These are phyloP conservation scores for Stichodactyla mertensii DNA, from an alignment of 64 coral and sea anemone species.

Conservation along the genomic window DNA sequence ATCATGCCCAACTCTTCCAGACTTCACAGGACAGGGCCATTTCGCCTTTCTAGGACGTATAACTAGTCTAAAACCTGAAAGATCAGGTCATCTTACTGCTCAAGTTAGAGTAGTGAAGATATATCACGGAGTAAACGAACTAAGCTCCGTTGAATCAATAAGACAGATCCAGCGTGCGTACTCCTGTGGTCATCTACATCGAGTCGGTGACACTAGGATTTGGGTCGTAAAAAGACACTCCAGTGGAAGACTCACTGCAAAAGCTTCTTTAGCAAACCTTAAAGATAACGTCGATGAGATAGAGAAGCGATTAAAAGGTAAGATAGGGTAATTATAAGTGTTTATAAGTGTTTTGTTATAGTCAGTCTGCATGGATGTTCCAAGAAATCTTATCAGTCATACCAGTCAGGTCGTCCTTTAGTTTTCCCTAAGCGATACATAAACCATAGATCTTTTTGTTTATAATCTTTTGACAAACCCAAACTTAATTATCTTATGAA, in stretches of 20 bases:
- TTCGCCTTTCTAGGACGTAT: slow-evolving; percentile 59
- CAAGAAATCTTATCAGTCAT: neutral
- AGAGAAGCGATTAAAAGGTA: slow-evolving; percentile 46
- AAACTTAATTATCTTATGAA: neutral
- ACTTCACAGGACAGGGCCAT: slow-evolving; percentile 39
- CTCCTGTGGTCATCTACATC: slow-evolving; percentile 64
- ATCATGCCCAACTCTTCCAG: slow-evolving; percentile 43
- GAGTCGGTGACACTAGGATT: slow-evolving; percentile 50
- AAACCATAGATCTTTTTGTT: neutral
- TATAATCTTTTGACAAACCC: neutral
- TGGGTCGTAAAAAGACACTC: slow-evolving; percentile 74
- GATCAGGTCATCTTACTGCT: slow-evolving; percentile 29
- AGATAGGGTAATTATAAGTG: neutral
- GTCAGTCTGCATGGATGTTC: neutral
- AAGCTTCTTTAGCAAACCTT: slow-evolving; percentile 52
- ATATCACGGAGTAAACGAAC: slow-evolving; percentile 31
- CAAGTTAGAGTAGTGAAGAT: slow-evolving; percentile 49
- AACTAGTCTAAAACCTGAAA: slow-evolving; percentile 30
- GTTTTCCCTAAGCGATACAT: neutral
- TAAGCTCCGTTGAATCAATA: slow-evolving; percentile 28
- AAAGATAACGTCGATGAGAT: slow-evolving; percentile 34
- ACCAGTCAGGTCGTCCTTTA: neutral
- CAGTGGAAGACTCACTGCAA: slow-evolving; percentile 48
- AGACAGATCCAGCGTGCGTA: slow-evolving; percentile 45
- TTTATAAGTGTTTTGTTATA: neutral